A percentile compares a stretch with the other conserved stretches of the same genome.
Evolutionary conservation across 2,113 vertebrate species (phyloP).

Genomic region (Limanda limanda): DNA sequence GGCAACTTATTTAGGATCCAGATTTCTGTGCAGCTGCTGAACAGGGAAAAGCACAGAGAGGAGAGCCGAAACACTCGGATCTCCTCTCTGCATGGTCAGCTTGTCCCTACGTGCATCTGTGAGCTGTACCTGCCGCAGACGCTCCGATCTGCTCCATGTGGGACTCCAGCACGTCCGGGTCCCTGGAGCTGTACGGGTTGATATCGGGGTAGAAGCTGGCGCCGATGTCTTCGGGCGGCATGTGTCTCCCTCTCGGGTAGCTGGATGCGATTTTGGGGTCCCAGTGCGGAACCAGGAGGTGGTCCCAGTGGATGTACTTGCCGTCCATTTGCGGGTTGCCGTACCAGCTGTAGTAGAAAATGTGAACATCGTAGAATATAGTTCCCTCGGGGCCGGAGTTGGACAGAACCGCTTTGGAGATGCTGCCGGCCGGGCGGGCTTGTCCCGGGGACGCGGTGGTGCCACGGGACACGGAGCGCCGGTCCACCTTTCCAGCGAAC

Average conservation of each 20-base stretch:
- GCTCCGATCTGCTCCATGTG: conserved; percentile 90
- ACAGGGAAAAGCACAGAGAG: too few species aligned
- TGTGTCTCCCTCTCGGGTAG: conserved; percentile 90
- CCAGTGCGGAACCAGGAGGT: conserved; percentile 92
- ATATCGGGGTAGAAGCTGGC: conserved; percentile 91
- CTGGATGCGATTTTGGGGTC: conserved; percentile 92
- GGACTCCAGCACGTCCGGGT: conserved; percentile 87
- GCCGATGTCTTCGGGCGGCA: conserved; percentile 88
- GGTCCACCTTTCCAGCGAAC: conserved; percentile 74
- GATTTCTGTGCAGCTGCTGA: conserved; percentile 1
- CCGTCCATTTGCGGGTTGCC: conserved; percentile 84
- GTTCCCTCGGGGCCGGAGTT: conserved; percentile 77
- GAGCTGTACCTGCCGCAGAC: conserved; percentile 86
- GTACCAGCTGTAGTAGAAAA: conserved; percentile 92
- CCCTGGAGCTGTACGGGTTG: conserved; percentile 90
- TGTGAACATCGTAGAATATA: conserved; percentile 89
- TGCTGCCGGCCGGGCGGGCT: conserved; percentile 54
- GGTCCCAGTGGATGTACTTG: conserved; percentile 90
- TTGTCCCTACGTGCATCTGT: background rate
- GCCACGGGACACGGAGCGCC: conserved; percentile 69
- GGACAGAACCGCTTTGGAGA: conserved; percentile 76
- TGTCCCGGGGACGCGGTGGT: conserved; percentile 68
- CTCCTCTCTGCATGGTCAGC: conserved; percentile 4
- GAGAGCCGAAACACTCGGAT: background rate
- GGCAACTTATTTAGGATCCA: background rate